A percentile compares a stretch with the other conserved stretches of the same genome.
Evolutionary conservation across 2,113 vertebrate genomes (phyloP).

Genomic region (Thunnus maccoyii): DNA sequence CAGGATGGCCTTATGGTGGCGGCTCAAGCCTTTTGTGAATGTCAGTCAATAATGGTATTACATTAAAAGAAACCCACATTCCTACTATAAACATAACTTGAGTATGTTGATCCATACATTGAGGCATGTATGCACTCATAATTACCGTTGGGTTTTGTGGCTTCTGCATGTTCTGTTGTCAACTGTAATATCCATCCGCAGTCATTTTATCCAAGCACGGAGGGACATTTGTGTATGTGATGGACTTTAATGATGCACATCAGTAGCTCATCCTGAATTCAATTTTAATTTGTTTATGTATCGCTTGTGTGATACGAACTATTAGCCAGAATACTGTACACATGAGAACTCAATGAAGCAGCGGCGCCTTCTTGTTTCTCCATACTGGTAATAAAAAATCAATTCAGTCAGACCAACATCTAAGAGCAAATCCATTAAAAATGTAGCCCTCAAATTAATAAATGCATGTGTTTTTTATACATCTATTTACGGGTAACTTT

Average conservation of each 20-base stretch:
- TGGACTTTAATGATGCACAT: slow-evolving; percentile 1
- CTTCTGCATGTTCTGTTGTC: not conserved
- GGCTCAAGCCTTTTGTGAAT: slow-evolving; percentile 5
- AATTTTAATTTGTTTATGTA: slow-evolving; percentile 4
- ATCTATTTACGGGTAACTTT: no score
- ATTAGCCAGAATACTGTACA: slow-evolving; percentile 2
- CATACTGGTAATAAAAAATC: not conserved
- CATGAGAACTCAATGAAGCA: not conserved
- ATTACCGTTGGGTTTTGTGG: not conserved
- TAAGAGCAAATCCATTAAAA: no score
- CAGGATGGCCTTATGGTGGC: slow-evolving; percentile 1
- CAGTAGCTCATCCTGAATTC: not conserved
- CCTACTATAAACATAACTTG: not conserved
- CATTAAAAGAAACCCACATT: slow-evolving; percentile 12
- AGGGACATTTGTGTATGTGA: not conserved
- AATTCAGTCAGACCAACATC: no score
- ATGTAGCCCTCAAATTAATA: no score
- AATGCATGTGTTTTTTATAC: no score
- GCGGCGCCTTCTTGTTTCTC: not conserved
- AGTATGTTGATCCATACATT: not conserved
- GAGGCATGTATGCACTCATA: slow-evolving; percentile 10
- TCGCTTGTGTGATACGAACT: slow-evolving; percentile 1
- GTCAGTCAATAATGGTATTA: slow-evolving; percentile 40
- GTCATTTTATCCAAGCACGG: not conserved
- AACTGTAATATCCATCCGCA: not conserved